Evolutionary conservation across 2,113 vertebrate genomes (phyloP).

Genomic region (Melanotaenia duboulayi): DNA sequence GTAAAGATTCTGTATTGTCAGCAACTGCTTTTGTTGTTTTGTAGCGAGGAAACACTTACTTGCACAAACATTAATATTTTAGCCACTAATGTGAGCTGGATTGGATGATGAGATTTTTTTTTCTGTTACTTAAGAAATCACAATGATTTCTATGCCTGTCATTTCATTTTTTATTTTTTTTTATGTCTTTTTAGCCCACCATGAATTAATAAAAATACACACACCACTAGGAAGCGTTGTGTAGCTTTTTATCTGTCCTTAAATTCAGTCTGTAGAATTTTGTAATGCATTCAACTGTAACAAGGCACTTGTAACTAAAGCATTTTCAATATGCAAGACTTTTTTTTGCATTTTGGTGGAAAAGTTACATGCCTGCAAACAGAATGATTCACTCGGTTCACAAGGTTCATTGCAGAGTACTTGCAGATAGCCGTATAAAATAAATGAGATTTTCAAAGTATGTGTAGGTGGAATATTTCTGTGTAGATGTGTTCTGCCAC

Average conservation of each 20-base stretch:
- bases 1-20: conserved; percentile 8
- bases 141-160: not conserved
- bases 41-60: not conserved
- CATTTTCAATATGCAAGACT: conserved; percentile 59
- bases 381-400: conserved; percentile 73
- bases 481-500: conserved; percentile 58
- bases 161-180: not conserved
- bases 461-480: conserved; percentile 80
- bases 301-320: conserved; percentile 41
- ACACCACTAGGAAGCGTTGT: not conserved
- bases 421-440: conserved; percentile 75
- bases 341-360: conserved; percentile 40
- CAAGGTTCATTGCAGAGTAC: conserved; percentile 71
- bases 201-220: not conserved
- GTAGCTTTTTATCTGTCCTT: conserved; percentile 18
- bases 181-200: not conserved
- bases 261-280: conserved; percentile 12
- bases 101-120: not conserved
- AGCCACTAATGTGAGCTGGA: not conserved
- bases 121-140: conserved; percentile 1
- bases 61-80: conserved; percentile 4
- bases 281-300: conserved; percentile 5
- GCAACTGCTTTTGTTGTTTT: conserved; percentile 8
- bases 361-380: conserved; percentile 58
- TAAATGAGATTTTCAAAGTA: conserved; percentile 78